Conservation (phyloP, 2,888 invertebrate species). For the Agonopterix subpropinquella region DNA sequence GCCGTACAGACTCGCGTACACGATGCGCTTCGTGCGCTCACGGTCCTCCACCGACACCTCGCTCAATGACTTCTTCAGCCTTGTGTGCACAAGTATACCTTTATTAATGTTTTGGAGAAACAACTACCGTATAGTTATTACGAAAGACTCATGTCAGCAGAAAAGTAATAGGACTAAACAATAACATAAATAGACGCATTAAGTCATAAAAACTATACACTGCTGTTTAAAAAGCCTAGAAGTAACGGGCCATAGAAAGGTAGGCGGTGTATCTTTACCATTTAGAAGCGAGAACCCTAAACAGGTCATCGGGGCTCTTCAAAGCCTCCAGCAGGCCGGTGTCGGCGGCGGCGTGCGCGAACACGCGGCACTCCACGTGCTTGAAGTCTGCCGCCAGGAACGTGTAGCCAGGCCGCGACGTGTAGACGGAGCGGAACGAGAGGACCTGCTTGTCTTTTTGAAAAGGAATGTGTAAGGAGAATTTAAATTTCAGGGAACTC, state of each 20-base stretch:
- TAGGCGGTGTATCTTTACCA: slow-evolving; percentile 32
- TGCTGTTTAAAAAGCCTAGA: too few relatives aligned
- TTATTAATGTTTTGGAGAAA: too few relatives aligned
- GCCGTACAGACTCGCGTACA: slow-evolving; percentile 70
- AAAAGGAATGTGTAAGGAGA: neutral
- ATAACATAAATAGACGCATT: too few relatives aligned
- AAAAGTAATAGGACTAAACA: too few relatives aligned
- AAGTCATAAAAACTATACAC: neutral
- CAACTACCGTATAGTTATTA: too few relatives aligned
- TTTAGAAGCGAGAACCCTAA: slow-evolving; percentile 46
- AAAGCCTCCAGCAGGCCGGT: slow-evolving; percentile 35
- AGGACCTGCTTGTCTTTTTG: slow-evolving; percentile 2
- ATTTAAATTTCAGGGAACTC: neutral
- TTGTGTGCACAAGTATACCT: slow-evolving; percentile 13
- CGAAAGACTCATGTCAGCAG: too few relatives aligned
- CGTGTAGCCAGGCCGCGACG: slow-evolving; percentile 29
- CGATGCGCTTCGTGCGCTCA: slow-evolving; percentile 66
- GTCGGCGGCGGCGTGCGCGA: slow-evolving; percentile 58
- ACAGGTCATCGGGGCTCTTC: slow-evolving; percentile 40
- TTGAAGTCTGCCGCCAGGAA: slow-evolving; percentile 66
- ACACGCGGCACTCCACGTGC: slow-evolving; percentile 69
- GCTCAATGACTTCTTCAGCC: slow-evolving; percentile 39
- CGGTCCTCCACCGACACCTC: slow-evolving; percentile 43
- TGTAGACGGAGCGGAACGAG: slow-evolving; percentile 50
- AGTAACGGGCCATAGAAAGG: too few relatives aligned